These are phyloP conservation scores for Miichthys miiuy DNA, from an alignment of 2,797 vertebrate species.

Conservation along the genomic window DNA sequence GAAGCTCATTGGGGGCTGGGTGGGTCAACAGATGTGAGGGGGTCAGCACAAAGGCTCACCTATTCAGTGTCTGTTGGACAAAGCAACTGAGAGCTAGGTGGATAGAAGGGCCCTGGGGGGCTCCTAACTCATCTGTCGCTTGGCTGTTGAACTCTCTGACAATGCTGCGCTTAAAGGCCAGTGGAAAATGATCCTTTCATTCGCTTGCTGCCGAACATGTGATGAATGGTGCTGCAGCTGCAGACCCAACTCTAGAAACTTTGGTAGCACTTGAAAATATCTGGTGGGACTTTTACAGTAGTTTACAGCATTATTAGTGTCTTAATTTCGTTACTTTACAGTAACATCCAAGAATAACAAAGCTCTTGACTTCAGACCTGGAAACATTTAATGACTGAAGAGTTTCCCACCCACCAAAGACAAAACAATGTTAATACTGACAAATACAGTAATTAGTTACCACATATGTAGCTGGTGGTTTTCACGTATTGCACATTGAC, in stretches of 20 bases:
- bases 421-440: not conserved
- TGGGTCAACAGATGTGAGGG: constrained; percentile 85
- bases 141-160: constrained; percentile 84
- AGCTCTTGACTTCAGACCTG: not conserved
- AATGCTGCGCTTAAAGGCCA: constrained; percentile 85
- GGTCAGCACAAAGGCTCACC: constrained; percentile 87
- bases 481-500: not conserved
- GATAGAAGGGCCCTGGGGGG: constrained; percentile 79
- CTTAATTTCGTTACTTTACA: not conserved
- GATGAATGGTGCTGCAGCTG: constrained; percentile 72
- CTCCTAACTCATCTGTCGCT: constrained; percentile 85
- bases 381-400: constrained; percentile 9
- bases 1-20: constrained; percentile 83
- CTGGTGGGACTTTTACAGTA: constrained; percentile 10
- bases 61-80: constrained; percentile 88
- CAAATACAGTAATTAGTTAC: not conserved
- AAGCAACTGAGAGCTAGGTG: constrained; percentile 81
- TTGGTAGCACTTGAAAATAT: constrained; percentile 18
- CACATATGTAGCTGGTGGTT: not conserved
- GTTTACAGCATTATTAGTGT: not conserved
- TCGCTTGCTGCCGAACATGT: constrained; percentile 72
- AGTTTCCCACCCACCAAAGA: constrained; percentile 1
- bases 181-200: constrained; percentile 85
- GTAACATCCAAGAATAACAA: not conserved
- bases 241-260: constrained; percentile 49